Evolutionary conservation across 1,140 invertebrate genomes (phyloP), one percentile per base, ranked within the genome.

Genomic region (Vollenhovia emeryi): DNA sequence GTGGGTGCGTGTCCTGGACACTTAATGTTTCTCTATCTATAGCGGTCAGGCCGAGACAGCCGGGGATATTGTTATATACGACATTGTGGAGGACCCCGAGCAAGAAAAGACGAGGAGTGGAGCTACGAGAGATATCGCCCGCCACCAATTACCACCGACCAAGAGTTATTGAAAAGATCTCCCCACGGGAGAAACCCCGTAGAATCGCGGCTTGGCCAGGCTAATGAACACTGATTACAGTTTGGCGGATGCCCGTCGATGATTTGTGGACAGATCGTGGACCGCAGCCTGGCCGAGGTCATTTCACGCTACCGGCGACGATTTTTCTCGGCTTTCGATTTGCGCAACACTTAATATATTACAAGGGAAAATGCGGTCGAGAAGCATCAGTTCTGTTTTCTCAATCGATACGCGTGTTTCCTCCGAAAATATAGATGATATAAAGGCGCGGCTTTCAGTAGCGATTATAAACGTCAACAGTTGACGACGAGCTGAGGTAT

Each of bases 1-100:
- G 73, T 33, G 60, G 30, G 50, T 59, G 86, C 64, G 76, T 90
- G 92, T 86, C 91, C 80, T 87, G 91, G 91, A 92, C 92, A 94
- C 93, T 95, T 94, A 94, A 94, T 94, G 92, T 94, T 94, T 93
- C 92, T 94, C 92, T 94, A 94, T 94, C 94, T 94, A 93, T 93
- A 93, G 90, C 79, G 90, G 91, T 92, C 89, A 91, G 93, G 91
- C 91, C 90, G 91, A 87, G 89, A 89, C 85, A 91, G 86, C 84
- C 87, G 87, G 89, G 91, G 92, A 94, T 95, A 95, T 95, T 95
- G 94, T 94, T 95, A 94, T 94, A 94, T 95, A 95, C 91, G 94
- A 93, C 89, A 93, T 93, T 94, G 92, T 90, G 86, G 76, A 89
- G 87, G 85, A 87, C 88, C 86, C 71, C 66, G 78, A 82, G 78